Evolutionary conservation across 2,888 invertebrate species (phyloP).

Genomic region (Pinctada fucata): DNA sequence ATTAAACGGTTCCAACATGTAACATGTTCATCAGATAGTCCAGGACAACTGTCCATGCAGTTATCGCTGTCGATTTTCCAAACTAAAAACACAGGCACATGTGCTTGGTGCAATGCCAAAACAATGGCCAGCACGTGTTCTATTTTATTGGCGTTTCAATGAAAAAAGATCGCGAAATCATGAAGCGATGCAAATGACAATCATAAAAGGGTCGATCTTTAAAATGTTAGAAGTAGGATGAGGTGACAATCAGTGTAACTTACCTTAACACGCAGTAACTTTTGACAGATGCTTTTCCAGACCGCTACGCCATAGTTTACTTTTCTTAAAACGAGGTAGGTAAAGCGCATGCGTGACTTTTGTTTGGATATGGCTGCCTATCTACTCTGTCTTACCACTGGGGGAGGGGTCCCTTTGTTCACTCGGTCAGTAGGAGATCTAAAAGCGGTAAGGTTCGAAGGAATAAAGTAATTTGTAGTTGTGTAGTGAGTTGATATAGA

Average conservation of each 20-base stretch:
- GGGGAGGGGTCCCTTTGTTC: slow-evolving; percentile 92
- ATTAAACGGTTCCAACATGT: too few species aligned
- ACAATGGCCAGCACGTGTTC: slow-evolving; percentile 38
- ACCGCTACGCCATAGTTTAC: slow-evolving; percentile 57
- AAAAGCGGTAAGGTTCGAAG: slow-evolving; percentile 78
- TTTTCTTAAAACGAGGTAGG: slow-evolving; percentile 47
- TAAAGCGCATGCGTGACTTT: slow-evolving; percentile 54
- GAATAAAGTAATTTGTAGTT: slow-evolving; percentile 1
- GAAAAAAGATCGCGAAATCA: background rate
- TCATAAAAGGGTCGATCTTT: background rate
- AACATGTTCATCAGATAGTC: too few species aligned
- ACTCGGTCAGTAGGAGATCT: slow-evolving; percentile 88
- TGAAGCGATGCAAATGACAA: background rate
- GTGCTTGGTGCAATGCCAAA: slow-evolving; percentile 18
- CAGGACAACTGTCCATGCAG: too few species aligned
- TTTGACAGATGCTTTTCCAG: slow-evolving; percentile 52
- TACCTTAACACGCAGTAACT: slow-evolving; percentile 34
- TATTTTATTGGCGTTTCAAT: background rate
- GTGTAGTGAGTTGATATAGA: too few species aligned
- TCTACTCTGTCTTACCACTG: slow-evolving; percentile 88
- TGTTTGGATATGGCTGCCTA: slow-evolving; percentile 84
- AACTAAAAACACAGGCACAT: slow-evolving; percentile 17
- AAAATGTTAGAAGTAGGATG: slow-evolving; percentile 5
- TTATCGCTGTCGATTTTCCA: too few species aligned
- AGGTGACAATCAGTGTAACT: slow-evolving; percentile 38